Evolutionary conservation across 2,113 vertebrate species (phyloP), one percentile per base, ranked within the genome.

Genomic region (Oxygymnocypris stewartii): DNA sequence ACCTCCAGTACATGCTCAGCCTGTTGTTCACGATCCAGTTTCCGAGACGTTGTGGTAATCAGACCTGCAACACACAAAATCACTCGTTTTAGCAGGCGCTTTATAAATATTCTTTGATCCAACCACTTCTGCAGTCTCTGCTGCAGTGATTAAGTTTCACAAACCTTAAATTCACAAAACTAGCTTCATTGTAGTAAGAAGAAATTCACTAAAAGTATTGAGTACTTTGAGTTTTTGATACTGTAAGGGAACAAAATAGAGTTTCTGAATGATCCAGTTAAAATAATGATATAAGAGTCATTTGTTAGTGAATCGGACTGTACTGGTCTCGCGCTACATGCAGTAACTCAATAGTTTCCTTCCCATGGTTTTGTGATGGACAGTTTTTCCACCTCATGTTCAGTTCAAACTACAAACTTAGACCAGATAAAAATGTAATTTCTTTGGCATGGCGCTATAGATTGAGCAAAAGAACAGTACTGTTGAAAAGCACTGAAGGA

Each of bases 1-100:
- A 99, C 98, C 97, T 99, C 97, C 57, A 99, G 93, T 89, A 97
- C 96, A 81, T 99, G 98, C 83, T 99, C 98, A 54, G 96, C 94
- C 91, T 99, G 98, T 90, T 98, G 97, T 78, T 99, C 98, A 3
- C 97, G 96, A 91, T 99, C 98, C 93, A 99, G 85, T 93, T 96
- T 99, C 88, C 97, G 96, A 77, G 97, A 95, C 0, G 98, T 99
- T 73, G 97, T 99, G 23, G 96, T 96, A 93, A 99, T 98, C 87
- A 99, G 92, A 93, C 98, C 98, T 99, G 92, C 84, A 91, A 89
- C 82, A 88, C 28, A 77, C n/a, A 83, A 23, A 63, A 47, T 23
- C 71, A 73, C 6, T 28, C 2, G 0, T 12, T 37, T 42, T 42
- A 80, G 78, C 78, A 42, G 37, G 6, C 1, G 11, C 16, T 80